These are phyloP conservation scores for Atherinosoma microstoma DNA, from an alignment of 2,797 vertebrate genomes.

Conservation along the genomic window DNA sequence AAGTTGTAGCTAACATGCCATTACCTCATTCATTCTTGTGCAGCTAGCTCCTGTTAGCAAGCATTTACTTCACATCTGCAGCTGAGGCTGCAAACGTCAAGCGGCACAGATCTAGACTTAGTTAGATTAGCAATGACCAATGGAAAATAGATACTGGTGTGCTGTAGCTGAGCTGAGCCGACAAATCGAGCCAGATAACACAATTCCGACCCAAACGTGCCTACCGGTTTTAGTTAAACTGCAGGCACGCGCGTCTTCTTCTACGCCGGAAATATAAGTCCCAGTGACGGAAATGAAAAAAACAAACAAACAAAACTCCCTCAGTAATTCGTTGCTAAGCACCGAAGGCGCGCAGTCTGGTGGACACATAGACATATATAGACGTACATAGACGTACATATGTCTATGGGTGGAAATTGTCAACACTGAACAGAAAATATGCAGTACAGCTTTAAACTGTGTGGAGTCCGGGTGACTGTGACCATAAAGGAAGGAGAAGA, in stretches of 20 bases:
- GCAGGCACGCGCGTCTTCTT: constrained; percentile 28
- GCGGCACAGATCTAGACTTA: rapidly evolving
- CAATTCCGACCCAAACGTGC: neutral
- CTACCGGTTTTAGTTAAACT: neutral
- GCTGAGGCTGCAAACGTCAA: neutral
- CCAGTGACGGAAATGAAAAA: neutral
- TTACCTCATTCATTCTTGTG: constrained; percentile 7
- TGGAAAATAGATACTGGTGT: neutral
- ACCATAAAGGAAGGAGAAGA: too few relatives aligned
- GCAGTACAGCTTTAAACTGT: neutral
- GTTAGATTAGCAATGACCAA: neutral
- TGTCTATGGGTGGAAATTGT: too few relatives aligned
- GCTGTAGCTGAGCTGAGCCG: neutral
- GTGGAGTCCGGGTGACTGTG: too few relatives aligned
- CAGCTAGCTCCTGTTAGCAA: constrained; percentile 47
- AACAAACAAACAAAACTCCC: neutral
- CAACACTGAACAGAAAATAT: too few relatives aligned
- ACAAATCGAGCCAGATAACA: neutral
- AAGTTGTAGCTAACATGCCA: neutral
- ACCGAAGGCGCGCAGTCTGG: neutral
- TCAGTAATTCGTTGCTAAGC: constrained; percentile 9
- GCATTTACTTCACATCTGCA: neutral
- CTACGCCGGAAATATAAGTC: constrained; percentile 54
- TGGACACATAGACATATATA: too few relatives aligned
- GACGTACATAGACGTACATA: too few relatives aligned